Base-by-base conservation (phyloP, 2,888 invertebrate genomes). In the Muscina levida region DNA sequence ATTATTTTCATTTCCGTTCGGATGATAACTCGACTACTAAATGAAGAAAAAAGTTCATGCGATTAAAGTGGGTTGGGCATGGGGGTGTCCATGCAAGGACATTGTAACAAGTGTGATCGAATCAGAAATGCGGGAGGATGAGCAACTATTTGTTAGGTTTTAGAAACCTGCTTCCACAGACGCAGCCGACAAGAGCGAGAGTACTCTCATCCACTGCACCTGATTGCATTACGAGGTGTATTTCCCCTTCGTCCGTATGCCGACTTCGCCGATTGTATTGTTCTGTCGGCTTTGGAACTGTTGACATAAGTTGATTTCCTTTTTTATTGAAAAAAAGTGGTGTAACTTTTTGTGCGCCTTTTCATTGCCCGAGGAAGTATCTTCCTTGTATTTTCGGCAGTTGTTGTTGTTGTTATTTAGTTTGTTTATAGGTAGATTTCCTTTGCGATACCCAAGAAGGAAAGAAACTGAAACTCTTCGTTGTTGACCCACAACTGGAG, bases 261-360 rank as follows among this genome's bases (percentile, higher is more conserved):
- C 81, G 83, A 85, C 85, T 84, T 84, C 82, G 75, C 75, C 76
- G 74, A 62, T 73, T 77, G 77, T 67, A 75, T 72, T 75, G 72
- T 67, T 65, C 51, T 42, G 44, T 67, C 85, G 83, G 83, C 84
- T 85, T 86, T 86, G 84, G 86, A 87, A 85, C 85, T 87, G 86
- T 87, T 86, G 86, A 85, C 86, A 85, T 84, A 85, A 86, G 82
- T 85, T 85, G 85, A 83, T 84, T 82, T 82, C 78, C 83, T 59
- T 71, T 77, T 65, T 62, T 59, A 37, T 73, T 66, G 57, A 31
- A 8, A 5, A 31, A 8, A 31, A 31, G 19, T 11, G 62, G 6
- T 42, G 62, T 37, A 2, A 13, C 17, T 62, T 66, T 39, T 42
- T 67, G 39, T 57, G 68, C 53, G 13, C 37, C 59, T 51, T 70